Evolutionary conservation across 2,888 invertebrate genomes (phyloP).

Genomic region (Lymantria dispar): DNA sequence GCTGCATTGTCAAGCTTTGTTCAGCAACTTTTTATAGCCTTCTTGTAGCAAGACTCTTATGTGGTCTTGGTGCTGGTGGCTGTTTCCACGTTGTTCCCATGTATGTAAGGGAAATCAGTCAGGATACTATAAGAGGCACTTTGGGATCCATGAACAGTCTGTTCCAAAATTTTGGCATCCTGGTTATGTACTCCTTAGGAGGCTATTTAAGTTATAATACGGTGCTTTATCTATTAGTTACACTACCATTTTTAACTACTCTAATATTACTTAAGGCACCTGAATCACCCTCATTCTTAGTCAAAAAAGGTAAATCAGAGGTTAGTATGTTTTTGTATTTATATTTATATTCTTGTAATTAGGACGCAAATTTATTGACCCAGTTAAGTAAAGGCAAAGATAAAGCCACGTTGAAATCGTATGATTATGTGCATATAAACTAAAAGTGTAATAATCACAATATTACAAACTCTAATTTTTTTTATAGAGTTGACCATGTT

Average conservation of each 20-base stretch:
- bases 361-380: too few species aligned
- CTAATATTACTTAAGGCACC: slow-evolving; percentile 48
- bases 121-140: slow-evolving; percentile 50
- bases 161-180: slow-evolving; percentile 47
- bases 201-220: slow-evolving; percentile 50
- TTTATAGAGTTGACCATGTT: too few species aligned
- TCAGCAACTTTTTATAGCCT: slow-evolving; percentile 34
- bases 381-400: too few species aligned
- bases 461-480: too few species aligned
- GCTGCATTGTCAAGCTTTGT: slow-evolving; percentile 42
- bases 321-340: slow-evolving; percentile 39
- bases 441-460: too few species aligned
- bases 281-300: slow-evolving; percentile 59
- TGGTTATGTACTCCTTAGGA: slow-evolving; percentile 51
- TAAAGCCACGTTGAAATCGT: too few species aligned
- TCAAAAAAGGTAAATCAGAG: slow-evolving; percentile 48
- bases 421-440: too few species aligned
- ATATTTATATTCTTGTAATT: too few species aligned
- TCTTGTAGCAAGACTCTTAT: slow-evolving; percentile 40
- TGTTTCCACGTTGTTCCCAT: slow-evolving; percentile 50
- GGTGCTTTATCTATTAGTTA: slow-evolving; percentile 41
- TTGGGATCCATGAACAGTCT: slow-evolving; percentile 43
- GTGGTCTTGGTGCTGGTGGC: slow-evolving; percentile 47
- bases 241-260: slow-evolving; percentile 40
- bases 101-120: slow-evolving; percentile 57